phyloP scores from a whole-genome alignment of 2,113 vertebrate genomes.

The Etheostoma cragini region DNA sequence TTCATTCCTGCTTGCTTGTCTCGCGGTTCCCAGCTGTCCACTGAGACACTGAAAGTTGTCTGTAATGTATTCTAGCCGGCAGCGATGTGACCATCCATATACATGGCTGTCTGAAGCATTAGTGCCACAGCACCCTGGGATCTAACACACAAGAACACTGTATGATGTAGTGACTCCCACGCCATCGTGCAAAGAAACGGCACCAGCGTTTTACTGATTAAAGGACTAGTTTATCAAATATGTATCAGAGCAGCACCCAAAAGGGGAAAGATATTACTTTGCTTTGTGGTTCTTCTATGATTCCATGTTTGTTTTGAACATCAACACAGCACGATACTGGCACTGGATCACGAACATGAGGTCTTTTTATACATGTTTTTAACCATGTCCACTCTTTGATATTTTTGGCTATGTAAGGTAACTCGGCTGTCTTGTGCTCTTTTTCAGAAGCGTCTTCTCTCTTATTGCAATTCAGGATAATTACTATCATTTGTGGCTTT shows the following conservation, averaged over 20 bases:
- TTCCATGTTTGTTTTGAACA: slow-evolving; percentile 21
- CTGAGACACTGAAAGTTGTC: slow-evolving; percentile 30
- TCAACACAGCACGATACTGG: not conserved
- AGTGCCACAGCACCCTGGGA: slow-evolving; percentile 38
- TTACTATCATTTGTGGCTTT: slow-evolving; percentile 7
- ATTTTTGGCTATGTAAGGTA: not conserved
- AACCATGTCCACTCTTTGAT: slow-evolving; percentile 3
- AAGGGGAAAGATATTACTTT: not conserved
- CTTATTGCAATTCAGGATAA: slow-evolving; percentile 8
- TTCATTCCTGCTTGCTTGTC: not conserved
- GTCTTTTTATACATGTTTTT: slow-evolving; percentile 14
- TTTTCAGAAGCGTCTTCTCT: not conserved
- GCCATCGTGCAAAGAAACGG: not conserved
- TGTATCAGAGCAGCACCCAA: not conserved
- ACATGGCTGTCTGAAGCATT: slow-evolving; percentile 49
- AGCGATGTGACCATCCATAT: slow-evolving; percentile 58
- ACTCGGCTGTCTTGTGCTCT: not conserved
- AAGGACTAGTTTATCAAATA: slow-evolving; percentile 34
- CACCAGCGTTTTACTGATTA: slow-evolving; percentile 29
- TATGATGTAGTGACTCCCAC: slow-evolving; percentile 36
- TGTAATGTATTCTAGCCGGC: slow-evolving; percentile 53
- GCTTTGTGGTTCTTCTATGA: not conserved
- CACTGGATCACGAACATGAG: not conserved
- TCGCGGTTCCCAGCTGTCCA: slow-evolving; percentile 17
- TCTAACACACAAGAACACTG: slow-evolving; percentile 19